A percentile compares a stretch with the other conserved stretches of the same genome.
Conservation (phyloP, 2,797 vertebrate species). For the Peromyscus aztecus region DNA sequence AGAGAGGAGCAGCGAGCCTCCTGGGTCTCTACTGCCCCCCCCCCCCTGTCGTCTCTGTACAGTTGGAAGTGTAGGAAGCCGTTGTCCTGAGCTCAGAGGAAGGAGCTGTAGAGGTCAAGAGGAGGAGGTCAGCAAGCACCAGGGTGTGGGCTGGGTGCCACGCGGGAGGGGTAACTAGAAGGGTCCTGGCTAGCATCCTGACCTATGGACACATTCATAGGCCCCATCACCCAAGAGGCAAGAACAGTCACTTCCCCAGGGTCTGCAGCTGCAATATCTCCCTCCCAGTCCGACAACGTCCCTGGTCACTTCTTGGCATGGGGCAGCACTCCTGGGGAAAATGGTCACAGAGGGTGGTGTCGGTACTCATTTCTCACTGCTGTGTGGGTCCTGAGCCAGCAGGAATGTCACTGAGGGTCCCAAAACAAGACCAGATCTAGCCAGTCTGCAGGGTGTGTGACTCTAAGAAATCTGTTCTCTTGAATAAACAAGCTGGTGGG, state of each 20-base stretch:
- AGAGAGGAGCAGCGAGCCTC: too few relatives aligned
- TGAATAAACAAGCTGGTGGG: conserved; percentile 85
- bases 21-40: background rate
- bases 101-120: background rate
- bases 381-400: conserved; percentile 69
- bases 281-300: accelerated
- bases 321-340: background rate
- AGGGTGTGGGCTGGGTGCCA: background rate
- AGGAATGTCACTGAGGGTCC: conserved; percentile 19
- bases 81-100: background rate
- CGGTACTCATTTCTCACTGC: conserved; percentile 33
- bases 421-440: conserved; percentile 37
- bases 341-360: background rate
- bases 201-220: background rate
- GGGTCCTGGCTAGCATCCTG: background rate
- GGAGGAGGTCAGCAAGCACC: accelerated
- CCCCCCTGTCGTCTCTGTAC: too few relatives aligned
- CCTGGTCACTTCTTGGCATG: too few relatives aligned
- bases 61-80: background rate
- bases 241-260: background rate
- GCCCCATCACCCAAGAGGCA: too few relatives aligned
- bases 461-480: conserved; percentile 82
- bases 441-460: conserved; percentile 72
- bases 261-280: too few relatives aligned
- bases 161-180: accelerated